Conservation (phyloP, 2,113 vertebrate genomes). For the Periophthalmus modestus region DNA sequence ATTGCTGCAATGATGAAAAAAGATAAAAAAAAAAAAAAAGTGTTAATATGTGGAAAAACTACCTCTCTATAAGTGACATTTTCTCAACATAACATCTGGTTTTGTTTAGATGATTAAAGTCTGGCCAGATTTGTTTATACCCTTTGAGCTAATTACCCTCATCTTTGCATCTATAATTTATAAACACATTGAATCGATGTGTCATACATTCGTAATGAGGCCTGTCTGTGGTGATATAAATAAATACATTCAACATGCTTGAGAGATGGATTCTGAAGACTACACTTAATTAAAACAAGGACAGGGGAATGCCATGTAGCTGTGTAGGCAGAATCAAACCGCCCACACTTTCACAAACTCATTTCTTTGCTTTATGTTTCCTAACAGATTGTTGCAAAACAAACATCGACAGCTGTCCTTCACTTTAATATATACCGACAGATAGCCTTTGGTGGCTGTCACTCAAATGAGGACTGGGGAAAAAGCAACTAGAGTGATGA, state of each 20-base stretch:
- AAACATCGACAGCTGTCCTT: conserved; percentile 18
- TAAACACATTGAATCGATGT: conserved; percentile 25
- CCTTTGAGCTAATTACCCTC: conserved; percentile 26
- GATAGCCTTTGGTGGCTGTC: conserved; percentile 30
- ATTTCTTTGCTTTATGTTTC: neutral
- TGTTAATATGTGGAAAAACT: neutral
- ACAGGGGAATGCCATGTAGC: conserved; percentile 13
- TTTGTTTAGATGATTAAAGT: neutral
- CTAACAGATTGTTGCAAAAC: conserved; percentile 27
- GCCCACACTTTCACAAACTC: conserved; percentile 2
- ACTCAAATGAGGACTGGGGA: conserved; percentile 25
- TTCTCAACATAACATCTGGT: neutral
- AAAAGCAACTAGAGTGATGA: conserved; percentile 8
- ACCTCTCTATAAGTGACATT: neutral
- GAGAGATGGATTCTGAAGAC: conserved; percentile 22
- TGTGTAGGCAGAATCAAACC: conserved; percentile 34
- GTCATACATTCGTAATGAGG: conserved; percentile 49
- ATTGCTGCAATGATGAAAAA: neutral
- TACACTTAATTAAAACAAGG: conserved; percentile 50
- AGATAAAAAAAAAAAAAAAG: neutral
- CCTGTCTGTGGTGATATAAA: conserved; percentile 29
- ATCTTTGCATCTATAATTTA: conserved; percentile 26
- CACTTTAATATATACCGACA: conserved; percentile 31
- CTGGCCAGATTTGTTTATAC: conserved; percentile 1
- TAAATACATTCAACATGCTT: conserved; percentile 58